Conservation (phyloP, 2,888 invertebrate species). For the Galerucella pusilla region DNA sequence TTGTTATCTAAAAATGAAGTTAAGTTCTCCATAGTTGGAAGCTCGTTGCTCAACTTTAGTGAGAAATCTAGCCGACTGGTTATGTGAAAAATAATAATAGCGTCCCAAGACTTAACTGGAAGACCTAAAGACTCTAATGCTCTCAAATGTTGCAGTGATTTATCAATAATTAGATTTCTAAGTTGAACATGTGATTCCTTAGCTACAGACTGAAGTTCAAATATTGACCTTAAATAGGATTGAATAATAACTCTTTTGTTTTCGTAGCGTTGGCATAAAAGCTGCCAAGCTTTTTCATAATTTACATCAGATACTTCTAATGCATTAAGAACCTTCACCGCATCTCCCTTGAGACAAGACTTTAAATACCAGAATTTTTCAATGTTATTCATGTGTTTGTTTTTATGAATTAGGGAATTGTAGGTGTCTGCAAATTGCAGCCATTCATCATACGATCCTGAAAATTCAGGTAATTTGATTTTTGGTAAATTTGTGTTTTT, state of each 20-base stretch:
- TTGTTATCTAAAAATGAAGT: no score
- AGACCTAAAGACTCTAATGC: no score
- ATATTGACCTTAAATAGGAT: not conserved
- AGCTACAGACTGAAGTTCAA: not conserved
- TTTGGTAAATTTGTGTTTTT: not conserved
- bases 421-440: not conserved
- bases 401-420: not conserved
- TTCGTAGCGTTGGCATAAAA: not conserved
- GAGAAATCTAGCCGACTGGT: no score
- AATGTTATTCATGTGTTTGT: not conserved
- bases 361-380: not conserved
- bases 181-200: not conserved
- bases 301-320: not conserved
- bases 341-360: slow-evolving; percentile 1
- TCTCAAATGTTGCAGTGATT: no score
- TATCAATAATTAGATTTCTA: no score
- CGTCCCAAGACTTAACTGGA: no score
- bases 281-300: not conserved
- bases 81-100: no score
- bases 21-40: no score
- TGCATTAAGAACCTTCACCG: not conserved
- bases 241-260: not conserved
- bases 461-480: not conserved
- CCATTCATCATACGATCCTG: not conserved
- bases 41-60: no score